Percentiles rank a stretch among this genome's conserved stretches.
phyloP scores from a whole-genome alignment of 2,797 vertebrate species.

The Tapirus indicus region DNA sequence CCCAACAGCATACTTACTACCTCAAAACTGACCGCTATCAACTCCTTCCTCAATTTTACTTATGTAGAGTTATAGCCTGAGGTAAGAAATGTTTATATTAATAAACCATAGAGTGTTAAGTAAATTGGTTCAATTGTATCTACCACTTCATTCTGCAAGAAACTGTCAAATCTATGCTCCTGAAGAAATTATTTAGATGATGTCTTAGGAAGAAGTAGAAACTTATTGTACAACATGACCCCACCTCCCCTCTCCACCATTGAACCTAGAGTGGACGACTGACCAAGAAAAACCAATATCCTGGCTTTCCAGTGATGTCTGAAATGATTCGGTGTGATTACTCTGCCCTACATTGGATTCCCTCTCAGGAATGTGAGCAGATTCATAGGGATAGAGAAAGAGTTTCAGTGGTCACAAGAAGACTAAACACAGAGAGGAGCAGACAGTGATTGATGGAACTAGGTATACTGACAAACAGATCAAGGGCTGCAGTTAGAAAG shows the following conservation, averaged over 20 bases:
- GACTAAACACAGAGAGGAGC: not conserved
- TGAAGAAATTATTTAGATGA: not conserved
- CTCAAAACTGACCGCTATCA: not conserved
- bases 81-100: not conserved
- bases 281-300: not conserved
- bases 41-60: not conserved
- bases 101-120: not conserved
- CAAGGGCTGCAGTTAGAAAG: not conserved
- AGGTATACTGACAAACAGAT: not conserved
- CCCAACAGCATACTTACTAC: not conserved
- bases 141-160: slow-evolving; percentile 30
- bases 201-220: not conserved
- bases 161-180: not conserved
- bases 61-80: not conserved
- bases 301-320: not conserved
- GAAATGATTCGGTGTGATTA: not conserved
- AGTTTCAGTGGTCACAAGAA: slow-evolving; percentile 27
- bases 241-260: not conserved
- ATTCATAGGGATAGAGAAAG: not conserved
- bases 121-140: not conserved
- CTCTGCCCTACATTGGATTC: not conserved
- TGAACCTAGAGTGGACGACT: not conserved
- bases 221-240: not conserved
- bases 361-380: not conserved
- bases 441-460: not conserved